Base-by-base conservation (phyloP, 2,797 vertebrate genomes). In the Podarcis siculus region DNA sequence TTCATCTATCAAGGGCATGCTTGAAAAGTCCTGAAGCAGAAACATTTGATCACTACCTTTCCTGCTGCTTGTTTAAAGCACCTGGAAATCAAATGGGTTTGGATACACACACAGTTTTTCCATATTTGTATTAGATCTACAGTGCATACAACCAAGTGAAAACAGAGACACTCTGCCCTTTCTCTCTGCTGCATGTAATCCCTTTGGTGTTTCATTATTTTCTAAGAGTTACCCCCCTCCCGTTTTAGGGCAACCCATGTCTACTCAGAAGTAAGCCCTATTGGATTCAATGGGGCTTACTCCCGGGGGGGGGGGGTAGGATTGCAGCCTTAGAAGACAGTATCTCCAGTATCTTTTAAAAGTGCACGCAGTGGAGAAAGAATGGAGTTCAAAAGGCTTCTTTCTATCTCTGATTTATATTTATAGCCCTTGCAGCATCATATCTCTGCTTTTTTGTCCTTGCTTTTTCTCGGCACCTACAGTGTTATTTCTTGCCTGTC, bases 151-250 rank as follows among this genome's bases (percentile, higher is more conserved):
- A n/a, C 21, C 8, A 67, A 79, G 49, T n/a, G 45, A 64, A 37
- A 25, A 75, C 77, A 32, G 35, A 30, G 30, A 1, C 49, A 21
- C 89, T 87, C 88, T 83, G 87, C 37, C 85, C 30, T 82, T 87
- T 89, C 85, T 37, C 49, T 49, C 21, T 55, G 17, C 13, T 7
- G 15, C n/a, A 61, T 71, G 35, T 5, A 35, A 25, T 49, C 58
- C 39, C 35, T 58, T 49, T 73, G 30, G n/a, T 27, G 5, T 19
- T 79, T 55, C 19, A 64, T 85, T 86, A 71, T 79, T 85, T 69
- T 27, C 10, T 30, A 39, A 64, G 23, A 30, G 12, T 27, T 4
- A 1, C n/a, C 58, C 23, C 32, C 4, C 4, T 3, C 21, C 6
- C 30, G 9, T 76, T 85, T 85, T 37, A 55, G 67, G 2, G 67